Base-by-base conservation (phyloP, 2,113 vertebrate species). In the Pachypanchax playfairii region DNA sequence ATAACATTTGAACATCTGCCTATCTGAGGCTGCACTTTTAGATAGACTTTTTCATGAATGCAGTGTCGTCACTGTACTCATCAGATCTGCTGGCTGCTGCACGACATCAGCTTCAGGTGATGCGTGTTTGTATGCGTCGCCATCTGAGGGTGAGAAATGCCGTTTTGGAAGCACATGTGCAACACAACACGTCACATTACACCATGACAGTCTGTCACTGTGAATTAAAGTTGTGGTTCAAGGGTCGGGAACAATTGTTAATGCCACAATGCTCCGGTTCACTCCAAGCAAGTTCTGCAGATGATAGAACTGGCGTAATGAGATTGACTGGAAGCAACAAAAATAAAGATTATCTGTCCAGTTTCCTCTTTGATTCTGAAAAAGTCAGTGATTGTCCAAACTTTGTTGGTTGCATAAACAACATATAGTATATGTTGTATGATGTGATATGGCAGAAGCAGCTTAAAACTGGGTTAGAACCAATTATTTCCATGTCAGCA, bases 161-260 rank as follows among this genome's bases (percentile, higher is more conserved):
- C 51, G 73, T 62, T 86, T 60, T 48, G 54, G 68, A 85, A 75
- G 81, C 82, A 79, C 80, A 76, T 79, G 82, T 70, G 58, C 57
- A 57, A 68, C 82, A 66, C 75, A 60, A 58, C 77, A 36, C 84
- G 66, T 73, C 75, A 73, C 76, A 72, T 84, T 83, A 84, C 78
- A 79, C 59, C 72, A 69, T 67, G 75, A 72, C 83, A 65, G 59
- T 49, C 72, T 85, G 85, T 88, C 87, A 80, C 51, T 8, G 65
- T 31, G 79, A 75, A 82, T 90, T 83, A 87, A 70, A 70, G 65
- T 59, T 77, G 48, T 55, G 70, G 65, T 67, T 58, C 64, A 56
- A 46, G 18, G 68, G 75, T 70, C 73, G 68, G 70, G 69, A 69
- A 73, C 72, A 63, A 79, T 67, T 70, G 72, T 78, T 73, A 81